Conservation (phyloP, 2,888 invertebrate genomes). For the Cerceris rybyensis region DNA sequence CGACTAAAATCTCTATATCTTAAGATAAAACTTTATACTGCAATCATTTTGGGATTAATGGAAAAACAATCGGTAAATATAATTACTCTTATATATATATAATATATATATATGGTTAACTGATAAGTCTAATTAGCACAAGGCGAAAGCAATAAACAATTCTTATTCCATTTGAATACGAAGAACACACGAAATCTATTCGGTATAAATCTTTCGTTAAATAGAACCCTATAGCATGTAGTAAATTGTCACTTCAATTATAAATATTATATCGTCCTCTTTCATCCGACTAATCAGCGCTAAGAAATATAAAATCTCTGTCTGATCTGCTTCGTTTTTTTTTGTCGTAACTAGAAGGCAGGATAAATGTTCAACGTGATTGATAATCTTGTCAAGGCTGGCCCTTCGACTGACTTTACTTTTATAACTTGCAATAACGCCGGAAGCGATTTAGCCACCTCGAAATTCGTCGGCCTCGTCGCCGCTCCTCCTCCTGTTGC, state of each 20-base stretch:
- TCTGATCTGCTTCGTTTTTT: conserved; percentile 3
- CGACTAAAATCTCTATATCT: too few relatives aligned
- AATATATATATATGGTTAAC: too few relatives aligned
- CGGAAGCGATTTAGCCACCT: conserved; percentile 64
- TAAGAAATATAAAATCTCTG: conserved; percentile 9
- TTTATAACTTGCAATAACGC: conserved; percentile 40
- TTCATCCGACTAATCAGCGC: background rate
- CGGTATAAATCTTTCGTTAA: background rate
- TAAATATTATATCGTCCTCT: background rate
- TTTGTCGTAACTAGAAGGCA: background rate
- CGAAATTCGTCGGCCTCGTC: conserved; percentile 73
- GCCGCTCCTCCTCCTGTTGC: conserved; percentile 75
- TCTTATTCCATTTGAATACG: background rate
- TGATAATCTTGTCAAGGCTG: conserved; percentile 4
- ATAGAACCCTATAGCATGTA: background rate
- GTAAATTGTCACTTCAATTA: background rate
- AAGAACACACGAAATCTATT: background rate
- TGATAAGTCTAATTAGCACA: too few relatives aligned
- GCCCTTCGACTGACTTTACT: conserved; percentile 20
- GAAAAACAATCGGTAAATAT: too few relatives aligned
- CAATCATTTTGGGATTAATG: too few relatives aligned
- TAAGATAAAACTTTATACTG: too few relatives aligned
- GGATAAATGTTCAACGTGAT: conserved; percentile 8
- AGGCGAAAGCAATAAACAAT: too few relatives aligned
- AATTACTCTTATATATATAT: too few relatives aligned